Conservation (phyloP, 1,140 invertebrate species). For the Bombus affinis region DNA sequence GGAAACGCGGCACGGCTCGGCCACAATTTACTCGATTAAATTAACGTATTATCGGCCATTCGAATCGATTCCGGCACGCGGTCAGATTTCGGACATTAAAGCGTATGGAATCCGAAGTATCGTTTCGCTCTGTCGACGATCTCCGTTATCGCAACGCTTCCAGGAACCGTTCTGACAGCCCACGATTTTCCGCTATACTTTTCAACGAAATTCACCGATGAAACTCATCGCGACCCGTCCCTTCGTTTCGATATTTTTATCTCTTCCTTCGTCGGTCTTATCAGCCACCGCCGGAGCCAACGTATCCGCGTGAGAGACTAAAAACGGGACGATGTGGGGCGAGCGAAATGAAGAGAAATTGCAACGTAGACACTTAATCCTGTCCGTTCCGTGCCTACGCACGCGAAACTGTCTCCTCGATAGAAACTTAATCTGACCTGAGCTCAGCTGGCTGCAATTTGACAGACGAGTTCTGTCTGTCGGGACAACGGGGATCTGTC, state of each 20-base stretch:
- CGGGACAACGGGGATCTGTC: slow-evolving; percentile 15
- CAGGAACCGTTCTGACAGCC: no score
- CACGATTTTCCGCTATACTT: no score
- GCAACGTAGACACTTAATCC: slow-evolving; percentile 37
- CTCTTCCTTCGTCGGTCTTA: neutral
- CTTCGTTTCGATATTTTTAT: neutral
- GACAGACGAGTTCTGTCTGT: slow-evolving; percentile 64
- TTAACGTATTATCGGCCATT: slow-evolving; percentile 57
- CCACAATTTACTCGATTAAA: slow-evolving; percentile 58
- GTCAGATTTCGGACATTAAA: slow-evolving; percentile 13
- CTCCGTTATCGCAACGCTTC: no score
- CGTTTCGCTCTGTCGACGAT: neutral
- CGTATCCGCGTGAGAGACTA: neutral
- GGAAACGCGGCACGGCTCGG: neutral
- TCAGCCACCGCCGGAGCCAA: neutral
- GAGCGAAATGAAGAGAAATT: slow-evolving; percentile 34
- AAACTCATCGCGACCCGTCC: neutral
- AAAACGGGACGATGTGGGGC: neutral
- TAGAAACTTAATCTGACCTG: slow-evolving; percentile 65
- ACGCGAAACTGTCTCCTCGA: slow-evolving; percentile 55
- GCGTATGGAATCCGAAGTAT: neutral
- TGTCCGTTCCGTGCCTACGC: slow-evolving; percentile 45
- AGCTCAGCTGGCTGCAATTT: slow-evolving; percentile 65
- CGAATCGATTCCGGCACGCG: slow-evolving; percentile 28
- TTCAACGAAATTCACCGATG: neutral